These are phyloP conservation scores for Conus ventricosus DNA, from an alignment of 1,140 invertebrate species.

Conservation along the genomic window DNA sequence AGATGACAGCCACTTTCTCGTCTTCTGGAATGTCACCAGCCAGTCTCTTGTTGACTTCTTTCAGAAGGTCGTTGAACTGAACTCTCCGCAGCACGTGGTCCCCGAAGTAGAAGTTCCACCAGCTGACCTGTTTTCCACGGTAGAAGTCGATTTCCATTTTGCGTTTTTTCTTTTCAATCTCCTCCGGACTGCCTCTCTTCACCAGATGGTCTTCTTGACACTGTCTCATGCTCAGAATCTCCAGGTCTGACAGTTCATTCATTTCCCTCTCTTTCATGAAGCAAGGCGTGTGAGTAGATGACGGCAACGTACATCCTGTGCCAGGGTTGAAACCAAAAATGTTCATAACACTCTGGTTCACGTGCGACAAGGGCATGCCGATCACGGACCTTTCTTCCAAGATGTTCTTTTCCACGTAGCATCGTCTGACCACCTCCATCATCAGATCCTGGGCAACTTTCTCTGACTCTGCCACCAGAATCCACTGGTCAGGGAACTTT, in stretches of 20 bases:
- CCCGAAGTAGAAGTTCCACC: constrained; percentile 56
- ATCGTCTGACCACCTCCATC: constrained; percentile 38
- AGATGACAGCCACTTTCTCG: constrained; percentile 41
- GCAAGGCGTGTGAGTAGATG: constrained; percentile 42
- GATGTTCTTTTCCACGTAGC: constrained; percentile 38
- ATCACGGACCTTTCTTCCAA: constrained; percentile 42
- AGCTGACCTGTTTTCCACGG: constrained; percentile 45
- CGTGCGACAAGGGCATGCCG: constrained; percentile 54
- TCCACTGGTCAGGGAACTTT: constrained; percentile 53
- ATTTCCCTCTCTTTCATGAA: constrained; percentile 37
- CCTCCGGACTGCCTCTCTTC: constrained; percentile 4
- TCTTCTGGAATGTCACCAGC: constrained; percentile 43
- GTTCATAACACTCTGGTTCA: constrained; percentile 39
- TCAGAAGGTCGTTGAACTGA: constrained; percentile 34
- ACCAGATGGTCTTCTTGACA: constrained; percentile 39
- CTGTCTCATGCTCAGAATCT: constrained; percentile 45
- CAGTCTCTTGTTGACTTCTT: constrained; percentile 42
- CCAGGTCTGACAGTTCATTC: constrained; percentile 45
- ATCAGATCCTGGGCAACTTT: constrained; percentile 44
- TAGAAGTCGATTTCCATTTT: constrained; percentile 47
- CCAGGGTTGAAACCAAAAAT: constrained; percentile 20
- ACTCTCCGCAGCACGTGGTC: constrained; percentile 49
- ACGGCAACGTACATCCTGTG: constrained; percentile 36
- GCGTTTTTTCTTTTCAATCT: constrained; percentile 24
- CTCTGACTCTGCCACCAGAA: constrained; percentile 46